A percentile compares a stretch with the other conserved stretches of the same genome.
phyloP scores from a whole-genome alignment of 2,113 vertebrate genomes.

The Castor canadensis region DNA sequence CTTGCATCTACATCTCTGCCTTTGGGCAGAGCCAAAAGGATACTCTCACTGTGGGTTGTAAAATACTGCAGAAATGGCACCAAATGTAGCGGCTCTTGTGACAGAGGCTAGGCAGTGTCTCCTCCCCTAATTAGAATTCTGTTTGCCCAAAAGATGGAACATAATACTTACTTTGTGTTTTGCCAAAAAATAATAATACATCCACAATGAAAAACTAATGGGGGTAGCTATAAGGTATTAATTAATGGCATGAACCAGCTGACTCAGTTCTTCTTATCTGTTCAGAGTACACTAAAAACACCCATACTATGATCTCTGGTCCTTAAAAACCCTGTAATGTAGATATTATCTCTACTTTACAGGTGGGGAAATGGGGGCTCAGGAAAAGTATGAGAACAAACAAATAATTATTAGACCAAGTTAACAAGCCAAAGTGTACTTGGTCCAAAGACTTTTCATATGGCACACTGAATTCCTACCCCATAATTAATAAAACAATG shows the following conservation, averaged over 20 bases:
- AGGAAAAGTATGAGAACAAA: slow-evolving; percentile 13
- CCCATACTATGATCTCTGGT: background rate
- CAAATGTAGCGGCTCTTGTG: background rate
- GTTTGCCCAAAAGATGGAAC: background rate
- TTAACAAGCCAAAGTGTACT: background rate
- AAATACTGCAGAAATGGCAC: background rate
- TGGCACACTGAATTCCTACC: background rate
- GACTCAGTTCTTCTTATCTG: slow-evolving; percentile 4
- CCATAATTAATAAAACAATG: background rate
- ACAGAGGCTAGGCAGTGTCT: background rate
- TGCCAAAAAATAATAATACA: background rate
- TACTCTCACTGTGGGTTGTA: background rate
- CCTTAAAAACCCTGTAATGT: background rate
- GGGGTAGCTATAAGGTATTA: background rate
- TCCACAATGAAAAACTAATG: slow-evolving; percentile 26
- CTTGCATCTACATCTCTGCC: background rate
- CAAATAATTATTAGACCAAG: background rate
- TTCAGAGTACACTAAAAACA: background rate
- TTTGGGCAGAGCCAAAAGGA: background rate
- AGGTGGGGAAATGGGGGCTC: background rate
- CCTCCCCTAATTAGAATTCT: background rate
- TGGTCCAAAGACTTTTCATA: background rate
- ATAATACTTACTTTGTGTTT: background rate
- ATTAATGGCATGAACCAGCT: background rate
- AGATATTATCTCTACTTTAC: background rate